Percentiles rank a stretch among this genome's conserved stretches.
These are phyloP conservation scores for Peromyscus californicus DNA, from an alignment of 2,113 vertebrate species.

Conservation along the genomic window DNA sequence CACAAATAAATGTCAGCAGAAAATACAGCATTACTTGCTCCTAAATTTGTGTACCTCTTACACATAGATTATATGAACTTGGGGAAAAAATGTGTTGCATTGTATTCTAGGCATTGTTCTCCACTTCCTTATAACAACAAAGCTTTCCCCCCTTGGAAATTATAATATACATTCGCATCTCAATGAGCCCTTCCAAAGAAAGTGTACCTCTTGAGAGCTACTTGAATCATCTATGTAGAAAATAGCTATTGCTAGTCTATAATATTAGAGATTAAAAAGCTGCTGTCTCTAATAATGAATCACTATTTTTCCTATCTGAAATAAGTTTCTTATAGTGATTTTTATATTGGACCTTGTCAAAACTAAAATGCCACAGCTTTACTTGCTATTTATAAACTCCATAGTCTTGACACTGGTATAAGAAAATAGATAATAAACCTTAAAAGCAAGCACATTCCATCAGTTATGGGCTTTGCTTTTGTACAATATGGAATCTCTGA, in stretches of 20 bases:
- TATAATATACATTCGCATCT: conserved; percentile 10
- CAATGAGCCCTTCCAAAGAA: conserved; percentile 44
- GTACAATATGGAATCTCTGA: not conserved
- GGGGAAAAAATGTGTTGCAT: conserved; percentile 21
- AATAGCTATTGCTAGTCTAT: conserved; percentile 31
- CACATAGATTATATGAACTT: not conserved
- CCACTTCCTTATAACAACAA: not conserved
- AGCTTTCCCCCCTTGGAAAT: not conserved
- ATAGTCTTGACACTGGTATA: not conserved
- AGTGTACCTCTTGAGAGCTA: conserved; percentile 10
- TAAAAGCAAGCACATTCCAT: not conserved
- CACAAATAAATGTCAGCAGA: conserved; percentile 67
- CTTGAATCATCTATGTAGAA: conserved; percentile 46
- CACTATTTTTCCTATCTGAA: conserved; percentile 14
- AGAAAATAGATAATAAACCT: not conserved
- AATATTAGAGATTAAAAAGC: not conserved
- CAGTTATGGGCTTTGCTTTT: not conserved
- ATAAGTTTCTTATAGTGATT: not conserved
- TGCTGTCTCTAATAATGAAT: not conserved
- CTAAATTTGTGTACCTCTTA: conserved; percentile 20
- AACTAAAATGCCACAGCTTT: conserved; percentile 43
- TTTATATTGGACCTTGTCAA: not conserved
- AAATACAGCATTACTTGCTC: conserved; percentile 33
- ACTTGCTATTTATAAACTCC: not conserved
- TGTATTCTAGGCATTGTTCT: conserved; percentile 37